These are phyloP conservation scores for Orthonyx spaldingii DNA, from an alignment of 2,113 vertebrate species.

Conservation along the genomic window DNA sequence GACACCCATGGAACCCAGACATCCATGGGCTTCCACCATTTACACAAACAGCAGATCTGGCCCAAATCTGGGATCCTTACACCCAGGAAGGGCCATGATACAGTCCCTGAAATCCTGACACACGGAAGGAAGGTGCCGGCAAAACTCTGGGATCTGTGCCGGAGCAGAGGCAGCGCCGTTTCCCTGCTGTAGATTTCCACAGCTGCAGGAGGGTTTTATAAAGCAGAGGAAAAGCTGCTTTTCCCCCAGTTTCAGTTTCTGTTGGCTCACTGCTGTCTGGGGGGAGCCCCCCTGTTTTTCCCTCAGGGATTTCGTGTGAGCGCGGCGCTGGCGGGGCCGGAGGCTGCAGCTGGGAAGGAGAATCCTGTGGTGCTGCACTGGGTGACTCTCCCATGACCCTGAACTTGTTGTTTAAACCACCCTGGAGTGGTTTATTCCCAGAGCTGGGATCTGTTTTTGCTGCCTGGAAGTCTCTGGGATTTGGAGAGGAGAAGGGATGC, in stretches of 20 bases:
- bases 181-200: fast-evolving
- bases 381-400: not conserved
- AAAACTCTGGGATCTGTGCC: fast-evolving
- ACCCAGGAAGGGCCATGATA: fast-evolving
- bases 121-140: fast-evolving
- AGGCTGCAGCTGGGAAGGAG: not conserved
- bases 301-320: not conserved
- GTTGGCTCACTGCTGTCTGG: fast-evolving
- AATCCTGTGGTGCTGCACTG: fast-evolving
- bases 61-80: not conserved
- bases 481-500: not conserved
- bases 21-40: fast-evolving
- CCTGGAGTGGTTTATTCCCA: not conserved
- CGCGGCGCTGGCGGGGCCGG: fast-evolving
- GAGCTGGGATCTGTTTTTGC: not conserved
- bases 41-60: not conserved
- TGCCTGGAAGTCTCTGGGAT: not conserved
- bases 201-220: fast-evolving
- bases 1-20: not conserved
- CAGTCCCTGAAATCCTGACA: not conserved
- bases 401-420: no score
- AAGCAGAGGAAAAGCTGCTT: not conserved
- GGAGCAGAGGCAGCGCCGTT: fast-evolving
- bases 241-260: not conserved
- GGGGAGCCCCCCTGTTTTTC: not conserved